Conservation (phyloP, 1,140 invertebrate genomes). For the Hesperophylax magnus region DNA sequence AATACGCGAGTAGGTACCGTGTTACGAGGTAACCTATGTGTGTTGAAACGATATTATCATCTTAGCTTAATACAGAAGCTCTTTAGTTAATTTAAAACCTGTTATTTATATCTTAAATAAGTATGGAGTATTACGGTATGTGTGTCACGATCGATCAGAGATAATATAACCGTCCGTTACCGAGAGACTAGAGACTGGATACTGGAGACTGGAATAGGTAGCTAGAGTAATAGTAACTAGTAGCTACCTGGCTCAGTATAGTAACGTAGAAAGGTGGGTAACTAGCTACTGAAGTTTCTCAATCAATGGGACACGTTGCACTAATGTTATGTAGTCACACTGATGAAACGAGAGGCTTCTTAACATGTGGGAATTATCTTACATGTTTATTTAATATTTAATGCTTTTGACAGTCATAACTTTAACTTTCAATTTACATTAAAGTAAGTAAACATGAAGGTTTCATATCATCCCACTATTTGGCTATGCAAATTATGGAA, state of each 20-base stretch:
- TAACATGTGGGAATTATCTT: too few species aligned
- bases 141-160: slow-evolving; percentile 39
- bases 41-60: slow-evolving; percentile 32
- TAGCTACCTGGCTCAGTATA: too few species aligned
- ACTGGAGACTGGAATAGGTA: too few species aligned
- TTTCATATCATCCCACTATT: too few species aligned
- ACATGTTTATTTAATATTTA: too few species aligned
- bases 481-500: too few species aligned
- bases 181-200: too few species aligned
- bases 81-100: slow-evolving; percentile 41
- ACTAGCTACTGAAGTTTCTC: neutral
- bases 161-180: slow-evolving; percentile 27
- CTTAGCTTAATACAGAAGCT: slow-evolving; percentile 38
- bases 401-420: too few species aligned
- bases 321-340: neutral
- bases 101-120: slow-evolving; percentile 34
- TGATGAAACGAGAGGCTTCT: too few species aligned
- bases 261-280: too few species aligned
- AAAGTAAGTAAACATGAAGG: too few species aligned
- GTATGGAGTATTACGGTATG: slow-evolving; percentile 20
- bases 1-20: neutral
- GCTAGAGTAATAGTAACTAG: neutral
- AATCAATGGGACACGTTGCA: neutral
- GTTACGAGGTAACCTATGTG: neutral
- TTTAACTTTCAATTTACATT: too few species aligned